Conservation (phyloP, 2,113 vertebrate genomes). For the Prionailurus bengalensis region DNA sequence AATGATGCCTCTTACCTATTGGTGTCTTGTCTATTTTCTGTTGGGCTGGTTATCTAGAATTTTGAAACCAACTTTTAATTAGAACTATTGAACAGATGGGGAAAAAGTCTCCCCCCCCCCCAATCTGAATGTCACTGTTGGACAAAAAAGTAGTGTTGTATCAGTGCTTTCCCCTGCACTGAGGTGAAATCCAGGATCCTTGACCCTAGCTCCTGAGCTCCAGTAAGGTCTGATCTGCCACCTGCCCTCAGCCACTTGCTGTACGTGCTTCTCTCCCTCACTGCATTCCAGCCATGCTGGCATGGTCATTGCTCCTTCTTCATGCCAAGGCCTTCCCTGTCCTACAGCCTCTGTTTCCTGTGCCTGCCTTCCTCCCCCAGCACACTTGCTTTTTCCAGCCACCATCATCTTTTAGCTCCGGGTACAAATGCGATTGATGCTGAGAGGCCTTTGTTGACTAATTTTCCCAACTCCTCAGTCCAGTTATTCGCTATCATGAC, state of each 20-base stretch:
- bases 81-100: slow-evolving; percentile 7
- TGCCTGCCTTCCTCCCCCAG: not conserved
- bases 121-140: not conserved
- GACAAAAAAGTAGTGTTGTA: not conserved
- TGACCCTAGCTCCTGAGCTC: fast-evolving
- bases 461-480: not conserved
- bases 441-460: not conserved
- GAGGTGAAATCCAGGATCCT: not conserved
- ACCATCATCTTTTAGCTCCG: not conserved
- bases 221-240: too few species aligned
- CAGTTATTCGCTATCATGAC: not conserved
- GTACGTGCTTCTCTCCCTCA: fast-evolving
- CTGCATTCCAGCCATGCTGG: not conserved
- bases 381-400: not conserved
- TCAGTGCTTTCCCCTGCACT: not conserved
- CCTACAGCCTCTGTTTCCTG: not conserved
- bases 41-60: not conserved
- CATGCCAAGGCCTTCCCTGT: not conserved
- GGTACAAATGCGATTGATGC: not conserved
- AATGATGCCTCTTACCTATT: not conserved
- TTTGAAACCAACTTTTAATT: not conserved
- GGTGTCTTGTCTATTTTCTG: not conserved
- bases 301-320: not conserved
- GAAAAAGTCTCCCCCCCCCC: not conserved
- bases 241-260: not conserved